phyloP scores from a whole-genome alignment of 2,113 vertebrate species.

The Gallinago jamesoni region DNA sequence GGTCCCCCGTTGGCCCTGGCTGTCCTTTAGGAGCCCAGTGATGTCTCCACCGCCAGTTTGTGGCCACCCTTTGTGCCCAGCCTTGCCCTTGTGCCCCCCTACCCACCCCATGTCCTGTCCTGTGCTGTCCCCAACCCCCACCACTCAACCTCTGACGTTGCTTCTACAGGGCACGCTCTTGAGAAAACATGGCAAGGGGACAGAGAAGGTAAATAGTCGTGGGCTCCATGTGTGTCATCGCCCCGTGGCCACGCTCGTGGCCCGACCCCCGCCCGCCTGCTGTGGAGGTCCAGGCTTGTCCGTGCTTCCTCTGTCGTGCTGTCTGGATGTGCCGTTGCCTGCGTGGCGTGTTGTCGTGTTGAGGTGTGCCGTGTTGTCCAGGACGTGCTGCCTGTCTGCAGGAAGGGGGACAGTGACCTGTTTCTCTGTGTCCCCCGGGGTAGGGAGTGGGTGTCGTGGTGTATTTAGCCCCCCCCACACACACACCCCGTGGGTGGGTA shows the following conservation, averaged over 20 bases:
- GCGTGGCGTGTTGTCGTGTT: neutral
- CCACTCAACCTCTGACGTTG: conserved; percentile 77
- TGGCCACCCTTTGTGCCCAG: neutral
- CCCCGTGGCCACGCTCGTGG: neutral
- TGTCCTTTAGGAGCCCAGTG: neutral
- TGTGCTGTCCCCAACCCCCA: neutral
- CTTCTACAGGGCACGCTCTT: conserved; percentile 85
- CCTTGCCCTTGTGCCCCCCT: neutral
- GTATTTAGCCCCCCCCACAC: neutral
- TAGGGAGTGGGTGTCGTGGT: neutral
- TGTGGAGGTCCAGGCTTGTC: conserved; percentile 21
- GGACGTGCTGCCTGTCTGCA: neutral
- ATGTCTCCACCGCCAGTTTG: neutral
- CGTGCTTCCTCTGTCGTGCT: conserved; percentile 24
- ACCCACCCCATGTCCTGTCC: neutral
- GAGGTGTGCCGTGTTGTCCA: conserved; percentile 4
- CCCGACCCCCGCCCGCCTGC: neutral
- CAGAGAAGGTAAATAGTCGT: conserved; percentile 82
- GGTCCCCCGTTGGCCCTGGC: neutral
- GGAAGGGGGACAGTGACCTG: neutral
- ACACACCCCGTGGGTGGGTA: neutral
- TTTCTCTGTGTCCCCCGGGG: neutral
- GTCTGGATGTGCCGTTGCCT: conserved; percentile 10
- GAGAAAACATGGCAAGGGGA: conserved; percentile 86
- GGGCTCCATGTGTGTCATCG: conserved; percentile 49